Conservation (phyloP, 2,113 vertebrate genomes). For the Elaphurus davidianus region DNA sequence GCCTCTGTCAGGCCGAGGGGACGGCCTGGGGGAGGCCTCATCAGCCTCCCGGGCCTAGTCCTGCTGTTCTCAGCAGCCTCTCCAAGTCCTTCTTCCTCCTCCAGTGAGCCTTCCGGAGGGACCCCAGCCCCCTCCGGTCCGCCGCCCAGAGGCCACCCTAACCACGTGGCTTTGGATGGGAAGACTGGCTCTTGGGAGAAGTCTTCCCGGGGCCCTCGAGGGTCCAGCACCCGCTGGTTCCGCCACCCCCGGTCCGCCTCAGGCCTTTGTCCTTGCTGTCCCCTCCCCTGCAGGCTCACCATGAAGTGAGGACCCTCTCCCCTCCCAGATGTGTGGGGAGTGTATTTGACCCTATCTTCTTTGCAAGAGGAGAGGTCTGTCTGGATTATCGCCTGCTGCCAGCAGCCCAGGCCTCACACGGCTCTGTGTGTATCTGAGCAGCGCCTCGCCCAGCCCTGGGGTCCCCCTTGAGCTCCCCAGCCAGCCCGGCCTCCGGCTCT, state of each 20-base stretch:
- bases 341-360: rapidly evolving
- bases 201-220: too few species aligned
- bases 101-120: rapidly evolving
- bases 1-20: neutral
- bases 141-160: neutral
- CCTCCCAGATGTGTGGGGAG: rapidly evolving
- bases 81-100: neutral
- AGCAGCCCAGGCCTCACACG: neutral
- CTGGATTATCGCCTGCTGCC: rapidly evolving
- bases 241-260: rapidly evolving
- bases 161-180: neutral
- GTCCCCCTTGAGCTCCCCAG: neutral
- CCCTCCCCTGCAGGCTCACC: neutral
- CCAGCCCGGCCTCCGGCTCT: too few species aligned
- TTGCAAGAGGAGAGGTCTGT: neutral
- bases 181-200: neutral
- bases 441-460: neutral
- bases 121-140: neutral
- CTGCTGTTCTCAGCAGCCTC: neutral
- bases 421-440: rapidly evolving
- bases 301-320: rapidly evolving
- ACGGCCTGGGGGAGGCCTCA: rapidly evolving
- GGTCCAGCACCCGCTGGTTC: neutral
- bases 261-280: neutral
- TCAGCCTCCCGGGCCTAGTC: neutral